Evolutionary conservation across 2,797 vertebrate genomes (phyloP), one percentile per base, ranked within the genome.

Genomic region (Crax fasciolata): DNA sequence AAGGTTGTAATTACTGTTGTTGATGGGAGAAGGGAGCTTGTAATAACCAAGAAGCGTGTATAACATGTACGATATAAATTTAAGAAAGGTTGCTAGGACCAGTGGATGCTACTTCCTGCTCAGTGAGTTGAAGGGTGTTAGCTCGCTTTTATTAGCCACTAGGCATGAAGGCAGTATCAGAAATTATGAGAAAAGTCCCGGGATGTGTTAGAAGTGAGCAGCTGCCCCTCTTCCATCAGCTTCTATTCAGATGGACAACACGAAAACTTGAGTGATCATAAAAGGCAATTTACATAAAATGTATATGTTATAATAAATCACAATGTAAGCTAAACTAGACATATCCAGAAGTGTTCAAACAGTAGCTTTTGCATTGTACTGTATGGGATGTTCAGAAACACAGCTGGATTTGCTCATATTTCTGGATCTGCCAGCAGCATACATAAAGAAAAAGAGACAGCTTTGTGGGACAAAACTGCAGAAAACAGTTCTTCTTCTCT

Each of bases 1-100:
- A 39, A 92, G 65, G 44, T 74, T 89, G 81, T 78, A 94, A 86
- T 94, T 96, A 82, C 80, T 35, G 35, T 94, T 91, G 61, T 87
- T 93, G 91, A 94, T 94, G 70, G 83, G 62, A 93, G 63, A 55
- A 78, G 54, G n/a, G 79, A 75, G 58, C 58, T 90, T 90, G 83
- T 73, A 96, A 96, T 94, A 96, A 92, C 71, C 84, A 41, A 78
- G 83, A 61, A 3, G 19, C 0, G 7, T 66, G 65, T 89, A 79
- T 66, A 89, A 91, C 55, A 1, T 75, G 78, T 92, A 66, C 44
- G 27, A 59, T 44, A 96, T 86, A 89, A 92, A 96, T 94, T 74
- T 89, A 61, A 46, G 84, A 91, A 77, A 85, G 43, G 19, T 46
- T 96, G 41, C 52, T 74, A 57, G 14, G 46, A 38, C 25, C 59